phyloP scores from a whole-genome alignment of 2,113 vertebrate genomes.

The Laterallus jamaicensis region DNA sequence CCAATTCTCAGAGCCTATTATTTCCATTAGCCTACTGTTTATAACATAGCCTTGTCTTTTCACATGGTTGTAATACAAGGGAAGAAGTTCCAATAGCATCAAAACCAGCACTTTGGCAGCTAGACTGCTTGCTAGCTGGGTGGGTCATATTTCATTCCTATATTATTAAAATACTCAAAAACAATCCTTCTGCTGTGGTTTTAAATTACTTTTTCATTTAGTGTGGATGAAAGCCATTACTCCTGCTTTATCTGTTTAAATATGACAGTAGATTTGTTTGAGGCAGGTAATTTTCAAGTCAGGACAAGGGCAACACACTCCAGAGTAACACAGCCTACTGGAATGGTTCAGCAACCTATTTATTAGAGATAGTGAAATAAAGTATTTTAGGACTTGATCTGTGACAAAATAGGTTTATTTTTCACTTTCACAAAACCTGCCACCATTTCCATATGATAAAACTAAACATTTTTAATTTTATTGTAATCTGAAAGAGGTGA shows the following conservation, averaged over 20 bases:
- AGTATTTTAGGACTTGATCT: not conserved
- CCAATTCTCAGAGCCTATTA: not conserved
- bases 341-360: not conserved
- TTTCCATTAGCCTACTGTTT: not conserved
- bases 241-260: not conserved
- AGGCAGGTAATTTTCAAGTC: conserved; percentile 4
- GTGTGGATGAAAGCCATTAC: not conserved
- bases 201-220: not conserved
- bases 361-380: not conserved
- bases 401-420: not conserved
- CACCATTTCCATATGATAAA: not conserved
- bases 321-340: not conserved
- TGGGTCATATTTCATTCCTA: not conserved
- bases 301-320: not conserved
- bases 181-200: not conserved
- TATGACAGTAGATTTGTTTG: not conserved
- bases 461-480: not conserved
- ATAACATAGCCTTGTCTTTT: not conserved
- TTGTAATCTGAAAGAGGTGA: not conserved
- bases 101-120: not conserved
- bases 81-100: not conserved
- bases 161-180: conserved; percentile 37
- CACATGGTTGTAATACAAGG: not conserved
- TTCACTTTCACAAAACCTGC: not conserved
- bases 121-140: not conserved